Evolutionary conservation across 2,113 vertebrate species (phyloP).

Genomic region (Piliocolobus tephrosceles): DNA sequence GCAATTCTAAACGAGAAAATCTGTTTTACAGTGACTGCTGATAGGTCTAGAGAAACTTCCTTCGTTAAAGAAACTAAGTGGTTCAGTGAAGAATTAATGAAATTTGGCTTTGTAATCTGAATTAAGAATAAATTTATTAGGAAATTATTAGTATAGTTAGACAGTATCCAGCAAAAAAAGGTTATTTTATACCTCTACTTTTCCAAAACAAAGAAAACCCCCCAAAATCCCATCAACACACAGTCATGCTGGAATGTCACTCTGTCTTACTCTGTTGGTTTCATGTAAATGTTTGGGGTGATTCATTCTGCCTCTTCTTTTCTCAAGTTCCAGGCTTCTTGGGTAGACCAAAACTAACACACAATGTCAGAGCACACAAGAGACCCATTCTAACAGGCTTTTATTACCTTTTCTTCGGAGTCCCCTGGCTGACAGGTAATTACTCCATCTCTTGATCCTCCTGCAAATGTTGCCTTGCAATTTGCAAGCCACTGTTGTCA

Average conservation of each 20-base stretch:
- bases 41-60: not conserved
- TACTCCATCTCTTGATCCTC: conserved; percentile 93
- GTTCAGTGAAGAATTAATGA: not conserved
- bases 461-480: conserved; percentile 97
- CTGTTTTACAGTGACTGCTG: not conserved
- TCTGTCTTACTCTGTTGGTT: not conserved
- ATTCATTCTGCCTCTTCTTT: not conserved
- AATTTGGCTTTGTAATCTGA: conserved; percentile 8
- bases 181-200: conserved; percentile 27
- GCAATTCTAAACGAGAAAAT: not conserved
- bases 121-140: conserved; percentile 46
- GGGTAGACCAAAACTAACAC: conserved; percentile 7
- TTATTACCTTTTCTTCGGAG: conserved; percentile 96
- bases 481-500: conserved; percentile 95
- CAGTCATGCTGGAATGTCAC: conserved; percentile 21
- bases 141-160: conserved; percentile 65
- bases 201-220: not conserved
- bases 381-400: conserved; percentile 30
- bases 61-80: not conserved
- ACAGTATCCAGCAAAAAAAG: not conserved
- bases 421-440: conserved; percentile 93
- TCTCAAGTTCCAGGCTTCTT: not conserved
- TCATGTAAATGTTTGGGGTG: not conserved
- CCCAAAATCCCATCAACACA: not conserved
- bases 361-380: conserved; percentile 44